Conservation (phyloP, 2,888 invertebrate species). For the Dryobotodes eremita region DNA sequence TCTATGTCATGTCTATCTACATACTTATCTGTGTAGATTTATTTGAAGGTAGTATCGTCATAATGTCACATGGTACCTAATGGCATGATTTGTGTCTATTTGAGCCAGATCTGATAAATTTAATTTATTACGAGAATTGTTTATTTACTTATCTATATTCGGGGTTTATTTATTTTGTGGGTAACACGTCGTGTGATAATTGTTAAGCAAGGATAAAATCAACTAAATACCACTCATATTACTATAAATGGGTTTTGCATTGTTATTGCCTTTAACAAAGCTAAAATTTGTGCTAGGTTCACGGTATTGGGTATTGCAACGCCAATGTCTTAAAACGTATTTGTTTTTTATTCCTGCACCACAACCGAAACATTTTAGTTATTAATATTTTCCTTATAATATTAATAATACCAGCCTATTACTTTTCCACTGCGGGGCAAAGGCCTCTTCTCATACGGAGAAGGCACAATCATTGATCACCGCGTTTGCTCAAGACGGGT, state of each 20-base stretch:
- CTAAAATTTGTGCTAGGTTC: not conserved
- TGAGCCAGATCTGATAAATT: constrained; percentile 43
- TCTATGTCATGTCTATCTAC: not conserved
- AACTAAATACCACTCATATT: too few species aligned
- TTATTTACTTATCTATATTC: not conserved
- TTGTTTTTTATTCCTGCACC: not conserved
- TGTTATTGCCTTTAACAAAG: not conserved
- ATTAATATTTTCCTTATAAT: not conserved
- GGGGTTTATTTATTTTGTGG: not conserved
- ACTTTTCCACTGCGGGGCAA: too few species aligned
- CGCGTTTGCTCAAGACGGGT: too few species aligned
- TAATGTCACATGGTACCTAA: constrained; percentile 6
- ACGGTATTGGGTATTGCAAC: not conserved
- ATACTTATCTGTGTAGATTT: not conserved
- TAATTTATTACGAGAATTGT: constrained; percentile 2
- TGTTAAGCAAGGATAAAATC: not conserved
- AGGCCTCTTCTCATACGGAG: too few species aligned
- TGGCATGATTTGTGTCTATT: constrained; percentile 14
- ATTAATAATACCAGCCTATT: too few species aligned
- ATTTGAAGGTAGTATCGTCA: not conserved
- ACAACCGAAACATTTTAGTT: not conserved
- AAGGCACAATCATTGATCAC: too few species aligned
- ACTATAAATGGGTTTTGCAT: not conserved
- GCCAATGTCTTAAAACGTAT: not conserved
- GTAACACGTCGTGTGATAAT: too few species aligned